Conservation (phyloP, 1,140 invertebrate genomes). For the Papilio xuthus region DNA sequence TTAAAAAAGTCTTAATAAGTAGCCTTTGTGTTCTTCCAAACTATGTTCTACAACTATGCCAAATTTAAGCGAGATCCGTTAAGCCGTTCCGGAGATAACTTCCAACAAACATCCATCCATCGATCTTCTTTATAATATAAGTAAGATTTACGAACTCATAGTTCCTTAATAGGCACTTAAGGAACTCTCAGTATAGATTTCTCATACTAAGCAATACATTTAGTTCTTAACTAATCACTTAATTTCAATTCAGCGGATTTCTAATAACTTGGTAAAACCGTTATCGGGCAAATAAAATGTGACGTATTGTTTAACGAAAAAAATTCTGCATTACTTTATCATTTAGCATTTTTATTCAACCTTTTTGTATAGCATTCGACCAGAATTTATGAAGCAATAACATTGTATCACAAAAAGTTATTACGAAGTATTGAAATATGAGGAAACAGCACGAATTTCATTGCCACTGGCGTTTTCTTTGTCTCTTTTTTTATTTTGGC, state of each 20-base stretch:
- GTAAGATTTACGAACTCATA: too few relatives aligned
- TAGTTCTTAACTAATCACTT: background rate
- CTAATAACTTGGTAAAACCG: background rate
- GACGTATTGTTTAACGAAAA: background rate
- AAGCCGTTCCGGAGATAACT: too few relatives aligned
- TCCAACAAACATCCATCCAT: too few relatives aligned
- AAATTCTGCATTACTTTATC: background rate
- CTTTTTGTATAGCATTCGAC: background rate
- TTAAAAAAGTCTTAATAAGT: too few relatives aligned
- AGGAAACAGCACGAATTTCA: slow-evolving; percentile 23
- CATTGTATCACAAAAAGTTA: background rate
- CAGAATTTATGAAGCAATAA: slow-evolving; percentile 9
- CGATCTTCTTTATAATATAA: too few relatives aligned
- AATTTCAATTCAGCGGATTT: background rate
- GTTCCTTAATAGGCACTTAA: too few relatives aligned
- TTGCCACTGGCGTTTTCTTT: slow-evolving; percentile 17
- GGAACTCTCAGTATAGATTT: too few relatives aligned
- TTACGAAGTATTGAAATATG: slow-evolving; percentile 22
- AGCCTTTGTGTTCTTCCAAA: too few relatives aligned
- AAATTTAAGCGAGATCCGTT: too few relatives aligned
- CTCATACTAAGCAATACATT: background rate
- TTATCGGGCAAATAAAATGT: background rate
- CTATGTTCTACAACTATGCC: too few relatives aligned
- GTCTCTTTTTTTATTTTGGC: slow-evolving; percentile 7
- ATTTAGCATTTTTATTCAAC: background rate